Evolutionary conservation across 2,113 vertebrate species (phyloP).

Genomic region (Atherinomorus stipes): DNA sequence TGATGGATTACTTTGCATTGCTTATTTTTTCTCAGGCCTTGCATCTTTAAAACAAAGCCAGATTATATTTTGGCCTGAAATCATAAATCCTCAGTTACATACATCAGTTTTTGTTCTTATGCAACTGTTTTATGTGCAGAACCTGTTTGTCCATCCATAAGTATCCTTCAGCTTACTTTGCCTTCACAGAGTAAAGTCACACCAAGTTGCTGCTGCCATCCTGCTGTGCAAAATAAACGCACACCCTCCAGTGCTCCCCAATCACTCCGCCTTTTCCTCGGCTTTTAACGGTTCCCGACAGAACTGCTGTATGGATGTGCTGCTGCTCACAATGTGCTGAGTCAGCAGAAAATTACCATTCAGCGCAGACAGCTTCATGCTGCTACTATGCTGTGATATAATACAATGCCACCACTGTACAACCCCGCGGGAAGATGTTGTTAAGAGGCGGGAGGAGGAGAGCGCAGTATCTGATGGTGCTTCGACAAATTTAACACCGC

Average conservation of each 20-base stretch:
- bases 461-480: background rate
- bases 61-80: conserved; percentile 44
- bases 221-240: conserved; percentile 1
- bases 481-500: conserved; percentile 18
- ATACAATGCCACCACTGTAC: conserved; percentile 47
- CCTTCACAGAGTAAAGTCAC: conserved; percentile 10
- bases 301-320: conserved; percentile 65
- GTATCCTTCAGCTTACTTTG: conserved; percentile 24
- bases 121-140: conserved; percentile 20
- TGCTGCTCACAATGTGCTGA: conserved; percentile 53
- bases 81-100: conserved; percentile 20
- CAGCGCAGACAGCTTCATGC: conserved; percentile 53
- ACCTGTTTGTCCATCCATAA: conserved; percentile 26
- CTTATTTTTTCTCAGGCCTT: conserved; percentile 30
- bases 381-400: conserved; percentile 58
- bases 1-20: conserved; percentile 36
- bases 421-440: conserved; percentile 20
- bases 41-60: conserved; percentile 29
- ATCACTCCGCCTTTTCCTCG: conserved; percentile 55
- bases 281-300: conserved; percentile 63
- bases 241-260: conserved; percentile 1
- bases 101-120: conserved; percentile 9
- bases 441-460: background rate
- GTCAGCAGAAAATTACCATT: conserved; percentile 78
- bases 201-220: conserved; percentile 33